Base-by-base conservation (phyloP, 2,797 vertebrate genomes). In the Micromesistius poutassou region DNA sequence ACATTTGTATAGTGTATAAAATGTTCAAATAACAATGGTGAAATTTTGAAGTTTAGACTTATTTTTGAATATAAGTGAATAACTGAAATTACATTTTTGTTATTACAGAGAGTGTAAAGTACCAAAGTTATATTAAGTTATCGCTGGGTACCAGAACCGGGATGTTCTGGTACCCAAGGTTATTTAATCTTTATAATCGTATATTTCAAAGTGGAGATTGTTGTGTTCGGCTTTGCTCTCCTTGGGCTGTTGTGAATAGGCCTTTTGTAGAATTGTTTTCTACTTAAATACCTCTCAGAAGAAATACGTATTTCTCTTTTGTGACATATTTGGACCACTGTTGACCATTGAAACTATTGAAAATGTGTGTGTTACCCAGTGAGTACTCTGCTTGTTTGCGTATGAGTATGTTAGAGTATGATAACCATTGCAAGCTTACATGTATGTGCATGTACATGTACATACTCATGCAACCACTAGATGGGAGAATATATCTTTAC, bases 381-480 rank as follows among this genome's bases (percentile, higher is more conserved):
- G 22, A 40, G 36, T 4, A 7, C 9, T 62, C 6, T 8, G 8
- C 25, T 5, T 74, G 13, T 55, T 28, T 5, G 4, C 14, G 3
- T 46, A 33, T 13, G 72, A 68, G 76, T 84, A 16, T 6, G 7
- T 40, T 16, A 31, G 72, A 68, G 76, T 84, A 16, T 6, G 7
- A 28, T 16, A 31, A 12, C 46, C n/a, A 31, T 28, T 31, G 46
- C 14, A 12, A 19, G 30, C 42, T 16, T 35, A 40, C 36, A 30
- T 33, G 55, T 8, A 14, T 79, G 38, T 73, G 31, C 62, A 28
- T 55, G 38, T 31, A 72, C 28, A 68, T 80, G 82, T 78, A 74
- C 83, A 12, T 78, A 73, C 77, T 84, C 71, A 75, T 85, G 80
- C 89, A 90, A 76, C 93, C 92, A 93, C 91, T 93, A 93, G 91